Conservation (phyloP, 1,140 invertebrate species). For the Lordiphosa stackelbergi region DNA sequence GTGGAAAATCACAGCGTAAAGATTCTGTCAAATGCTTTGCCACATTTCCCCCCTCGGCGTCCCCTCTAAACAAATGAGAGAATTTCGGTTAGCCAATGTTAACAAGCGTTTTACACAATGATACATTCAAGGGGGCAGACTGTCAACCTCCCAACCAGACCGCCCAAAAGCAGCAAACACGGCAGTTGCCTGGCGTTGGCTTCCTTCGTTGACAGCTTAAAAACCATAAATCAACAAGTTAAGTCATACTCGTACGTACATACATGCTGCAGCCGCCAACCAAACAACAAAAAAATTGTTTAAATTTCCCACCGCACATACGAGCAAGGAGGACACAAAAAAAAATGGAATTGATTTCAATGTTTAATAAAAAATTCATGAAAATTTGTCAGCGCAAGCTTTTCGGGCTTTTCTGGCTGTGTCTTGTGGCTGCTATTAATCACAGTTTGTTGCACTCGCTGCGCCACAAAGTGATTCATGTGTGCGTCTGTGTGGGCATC, state of each 20-base stretch:
- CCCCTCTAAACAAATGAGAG: conserved; percentile 43
- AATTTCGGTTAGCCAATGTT: conserved; percentile 55
- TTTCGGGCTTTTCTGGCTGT: conserved; percentile 15
- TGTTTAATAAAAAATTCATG: conserved; percentile 76
- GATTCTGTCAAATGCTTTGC: conserved; percentile 52
- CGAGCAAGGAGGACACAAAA: neutral
- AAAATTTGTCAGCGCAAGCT: conserved; percentile 70
- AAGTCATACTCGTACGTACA: conserved; percentile 63
- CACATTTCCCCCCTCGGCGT: neutral
- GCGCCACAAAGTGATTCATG: conserved; percentile 71
- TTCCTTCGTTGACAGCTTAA: conserved; percentile 58
- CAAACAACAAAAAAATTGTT: conserved; percentile 4
- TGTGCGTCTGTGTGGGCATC: conserved; percentile 35
- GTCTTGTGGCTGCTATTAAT: conserved; percentile 55
- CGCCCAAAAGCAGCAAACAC: conserved; percentile 34
- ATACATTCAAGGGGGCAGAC: conserved; percentile 9
- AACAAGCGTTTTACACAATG: conserved; percentile 73
- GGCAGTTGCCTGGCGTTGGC: conserved; percentile 49
- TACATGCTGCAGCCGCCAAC: conserved; percentile 38
- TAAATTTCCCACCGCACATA: conserved; percentile 17
- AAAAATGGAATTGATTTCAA: conserved; percentile 69
- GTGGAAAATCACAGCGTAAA: conserved; percentile 33
- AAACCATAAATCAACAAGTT: conserved; percentile 74
- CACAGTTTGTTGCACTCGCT: conserved; percentile 74
- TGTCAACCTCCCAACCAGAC: neutral